phyloP scores from a whole-genome alignment of 2,888 invertebrate genomes.

The Parnassius orleans region DNA sequence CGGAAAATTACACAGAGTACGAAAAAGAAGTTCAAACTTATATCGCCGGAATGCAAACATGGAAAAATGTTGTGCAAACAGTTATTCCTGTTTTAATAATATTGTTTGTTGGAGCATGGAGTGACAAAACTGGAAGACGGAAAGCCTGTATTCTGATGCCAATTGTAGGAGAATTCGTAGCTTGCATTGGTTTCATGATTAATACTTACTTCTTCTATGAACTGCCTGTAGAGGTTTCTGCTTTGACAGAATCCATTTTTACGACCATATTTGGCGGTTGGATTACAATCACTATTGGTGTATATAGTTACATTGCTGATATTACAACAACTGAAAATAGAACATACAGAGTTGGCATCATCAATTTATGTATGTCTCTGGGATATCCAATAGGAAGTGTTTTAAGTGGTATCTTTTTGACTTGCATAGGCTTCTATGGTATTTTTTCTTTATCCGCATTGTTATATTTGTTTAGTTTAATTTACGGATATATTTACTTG shows the following conservation, averaged over 20 bases:
- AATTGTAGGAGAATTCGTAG: conserved; percentile 88
- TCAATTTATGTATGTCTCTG: conserved; percentile 92
- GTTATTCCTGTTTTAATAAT: conserved; percentile 90
- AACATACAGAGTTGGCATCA: conserved; percentile 91
- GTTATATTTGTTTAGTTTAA: conserved; percentile 86
- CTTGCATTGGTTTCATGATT: conserved; percentile 87
- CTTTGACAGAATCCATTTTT: conserved; percentile 88
- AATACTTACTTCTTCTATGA: conserved; percentile 90
- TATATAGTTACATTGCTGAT: conserved; percentile 93
- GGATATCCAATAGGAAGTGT: conserved; percentile 94
- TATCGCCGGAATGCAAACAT: conserved; percentile 88
- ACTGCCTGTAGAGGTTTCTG: conserved; percentile 89
- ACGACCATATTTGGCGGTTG: conserved; percentile 91
- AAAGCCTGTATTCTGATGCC: conserved; percentile 92
- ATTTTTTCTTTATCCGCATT: conserved; percentile 87
- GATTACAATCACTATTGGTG: conserved; percentile 93
- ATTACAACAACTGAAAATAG: conserved; percentile 90
- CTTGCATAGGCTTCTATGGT: conserved; percentile 89
- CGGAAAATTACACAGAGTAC: conserved; percentile 79
- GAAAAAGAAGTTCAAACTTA: conserved; percentile 85
- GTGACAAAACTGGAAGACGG: conserved; percentile 84
- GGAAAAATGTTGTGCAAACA: conserved; percentile 92
- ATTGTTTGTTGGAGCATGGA: conserved; percentile 91
- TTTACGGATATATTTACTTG: conserved; percentile 86
- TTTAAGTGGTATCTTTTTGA: conserved; percentile 87